Conservation (phyloP, 2,113 vertebrate genomes). For the Elaphurus davidianus region DNA sequence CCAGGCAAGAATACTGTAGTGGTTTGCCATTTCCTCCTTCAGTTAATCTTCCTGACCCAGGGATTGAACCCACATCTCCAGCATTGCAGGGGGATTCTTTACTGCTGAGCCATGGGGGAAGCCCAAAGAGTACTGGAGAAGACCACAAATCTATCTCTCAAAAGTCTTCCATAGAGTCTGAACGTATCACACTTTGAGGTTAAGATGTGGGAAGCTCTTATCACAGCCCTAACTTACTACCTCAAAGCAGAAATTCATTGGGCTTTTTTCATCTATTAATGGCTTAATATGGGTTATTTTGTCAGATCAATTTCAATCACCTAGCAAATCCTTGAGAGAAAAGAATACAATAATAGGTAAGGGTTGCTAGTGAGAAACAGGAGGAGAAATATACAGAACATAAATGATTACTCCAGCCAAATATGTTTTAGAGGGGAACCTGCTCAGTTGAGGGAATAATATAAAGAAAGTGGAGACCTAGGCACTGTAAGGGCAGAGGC, state of each 20-base stretch:
- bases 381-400: background rate
- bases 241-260: background rate
- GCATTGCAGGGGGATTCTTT: background rate
- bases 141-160: background rate
- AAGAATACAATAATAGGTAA: background rate
- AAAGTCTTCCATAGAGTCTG: background rate
- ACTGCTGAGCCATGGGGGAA: background rate
- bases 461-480: background rate
- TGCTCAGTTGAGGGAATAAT: background rate
- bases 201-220: background rate
- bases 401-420: background rate
- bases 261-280: background rate
- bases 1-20: background rate
- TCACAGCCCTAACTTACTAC: background rate
- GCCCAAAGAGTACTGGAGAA: background rate
- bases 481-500: background rate
- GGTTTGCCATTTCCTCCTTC: background rate
- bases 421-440: background rate
- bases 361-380: background rate
- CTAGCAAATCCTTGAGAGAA: background rate
- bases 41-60: background rate
- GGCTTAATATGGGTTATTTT: slow-evolving; percentile 23
- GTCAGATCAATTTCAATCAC: background rate
- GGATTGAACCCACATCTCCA: background rate
- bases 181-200: background rate